Percentiles rank a stretch among this genome's conserved stretches.
Evolutionary conservation across 1,140 invertebrate genomes (phyloP).

Genomic region (Hypsibius dujardini): DNA sequence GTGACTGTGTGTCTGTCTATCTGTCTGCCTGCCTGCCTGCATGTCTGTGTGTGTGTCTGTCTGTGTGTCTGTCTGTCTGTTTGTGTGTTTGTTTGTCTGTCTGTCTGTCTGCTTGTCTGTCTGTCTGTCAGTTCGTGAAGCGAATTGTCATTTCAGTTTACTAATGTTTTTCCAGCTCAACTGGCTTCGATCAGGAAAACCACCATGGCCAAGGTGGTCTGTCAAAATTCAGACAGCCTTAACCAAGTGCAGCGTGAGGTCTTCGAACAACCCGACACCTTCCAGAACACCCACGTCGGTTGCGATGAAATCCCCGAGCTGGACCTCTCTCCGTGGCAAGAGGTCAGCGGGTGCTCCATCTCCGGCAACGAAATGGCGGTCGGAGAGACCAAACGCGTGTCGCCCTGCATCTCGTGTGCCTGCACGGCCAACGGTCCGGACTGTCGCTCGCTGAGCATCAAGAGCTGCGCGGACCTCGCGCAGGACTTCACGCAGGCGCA

Average conservation of each 20-base stretch:
- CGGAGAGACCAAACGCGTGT: conserved; percentile 59
- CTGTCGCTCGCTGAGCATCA: conserved; percentile 64
- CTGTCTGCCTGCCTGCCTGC: too few relatives aligned
- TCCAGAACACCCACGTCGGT: conserved; percentile 59
- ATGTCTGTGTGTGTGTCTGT: too few relatives aligned
- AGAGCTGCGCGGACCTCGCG: conserved; percentile 57
- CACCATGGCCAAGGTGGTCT: conserved; percentile 71
- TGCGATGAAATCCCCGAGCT: conserved; percentile 57
- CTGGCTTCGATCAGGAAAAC: conserved; percentile 76
- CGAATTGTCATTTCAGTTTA: too few relatives aligned
- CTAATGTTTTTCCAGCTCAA: conserved; percentile 42
- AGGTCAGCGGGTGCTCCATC: conserved; percentile 55
- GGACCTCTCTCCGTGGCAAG: conserved; percentile 59
- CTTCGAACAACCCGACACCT: conserved; percentile 72
- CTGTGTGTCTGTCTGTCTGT: too few relatives aligned
- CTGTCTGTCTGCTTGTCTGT: too few relatives aligned
- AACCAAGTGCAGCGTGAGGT: conserved; percentile 65
- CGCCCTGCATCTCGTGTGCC: conserved; percentile 67
- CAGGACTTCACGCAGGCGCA: conserved; percentile 60
- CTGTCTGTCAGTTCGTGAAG: too few relatives aligned
- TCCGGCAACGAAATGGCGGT: conserved; percentile 51
- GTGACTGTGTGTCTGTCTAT: too few relatives aligned
- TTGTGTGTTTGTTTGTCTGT: too few relatives aligned
- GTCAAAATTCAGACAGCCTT: conserved; percentile 72
- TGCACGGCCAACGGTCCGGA: conserved; percentile 62